Evolutionary conservation across 2,797 vertebrate species (phyloP), one percentile per base, ranked within the genome.

Genomic region (Sardinella longiceps): DNA sequence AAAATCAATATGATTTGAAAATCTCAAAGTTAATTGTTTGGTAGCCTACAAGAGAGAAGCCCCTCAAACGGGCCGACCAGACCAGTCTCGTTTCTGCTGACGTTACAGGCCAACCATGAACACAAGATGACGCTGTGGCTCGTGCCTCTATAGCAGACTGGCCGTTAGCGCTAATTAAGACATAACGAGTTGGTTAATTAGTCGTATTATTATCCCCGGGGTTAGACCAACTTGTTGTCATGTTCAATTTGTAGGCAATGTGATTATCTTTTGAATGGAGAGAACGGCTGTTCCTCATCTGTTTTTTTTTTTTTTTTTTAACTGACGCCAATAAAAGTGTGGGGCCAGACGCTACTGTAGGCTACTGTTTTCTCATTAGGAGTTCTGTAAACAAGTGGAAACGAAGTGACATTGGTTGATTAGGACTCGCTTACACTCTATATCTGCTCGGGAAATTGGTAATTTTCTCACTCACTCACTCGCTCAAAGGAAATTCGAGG

Each of bases 111-210:
- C 25, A 7, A 28, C 23, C 0, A 28, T 28, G 9, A 12, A 25
- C 58, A 2, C 58, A 60, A 28, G 58, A 60, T n/a, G 58, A 5
- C 58, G 58, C 58, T 60, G 58, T 60, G 7, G n/a, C n/a, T n/a
- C n/a, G 10, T 6, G n/a, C n/a, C n/a, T n/a, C n/a, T n/a, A 11
- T 2, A 43, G 7, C 6, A 25, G 58, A 23, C 58, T 60, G 25
- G 58, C 94, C 92, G 96, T 96, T 97, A 91, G 92, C 95, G 95
- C 97, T 97, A 97, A 98, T 98, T 97, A 97, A 97, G 96, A 96
- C 96, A 96, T 96, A 98, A 97, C 97, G 96, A 95, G 95, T 96
- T 97, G 95, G 97, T 95, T 97, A 97, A 98, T 97, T 95, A 89
- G 90, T 91, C n/a, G n/a, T n/a, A 91, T 93, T 97, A 98, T 98